Evolutionary conservation across 1,140 invertebrate species (phyloP).

Genomic region (Reticulitermes speratus): DNA sequence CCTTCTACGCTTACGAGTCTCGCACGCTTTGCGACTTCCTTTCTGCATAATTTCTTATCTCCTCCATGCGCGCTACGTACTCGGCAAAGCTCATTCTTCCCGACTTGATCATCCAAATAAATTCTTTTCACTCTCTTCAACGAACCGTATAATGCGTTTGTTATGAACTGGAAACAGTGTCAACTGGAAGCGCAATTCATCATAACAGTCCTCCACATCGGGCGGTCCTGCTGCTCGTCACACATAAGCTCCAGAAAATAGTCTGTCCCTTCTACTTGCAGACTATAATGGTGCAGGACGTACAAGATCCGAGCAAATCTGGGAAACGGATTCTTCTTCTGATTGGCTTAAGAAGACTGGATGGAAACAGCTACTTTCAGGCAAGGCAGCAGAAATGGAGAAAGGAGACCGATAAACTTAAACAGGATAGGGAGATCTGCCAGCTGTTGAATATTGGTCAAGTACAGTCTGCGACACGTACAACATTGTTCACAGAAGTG

Average conservation of each 20-base stretch:
- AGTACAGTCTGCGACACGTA: background rate
- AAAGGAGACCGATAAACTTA: background rate
- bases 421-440: background rate
- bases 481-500: background rate
- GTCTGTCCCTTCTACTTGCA: background rate
- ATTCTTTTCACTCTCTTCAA: too few relatives aligned
- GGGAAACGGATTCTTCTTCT: background rate
- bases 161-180: background rate
- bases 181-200: background rate
- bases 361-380: background rate
- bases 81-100: too few relatives aligned
- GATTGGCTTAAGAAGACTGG: background rate
- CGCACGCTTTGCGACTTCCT: too few relatives aligned
- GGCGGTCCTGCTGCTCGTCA: background rate
- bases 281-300: background rate
- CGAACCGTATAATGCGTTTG: too few relatives aligned
- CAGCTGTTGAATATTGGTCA: background rate
- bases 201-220: background rate
- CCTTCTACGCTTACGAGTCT: too few relatives aligned
- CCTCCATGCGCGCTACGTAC: too few relatives aligned
- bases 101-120: too few relatives aligned
- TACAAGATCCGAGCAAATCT: background rate
- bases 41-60: too few relatives aligned
- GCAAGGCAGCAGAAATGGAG: background rate
- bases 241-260: background rate